A percentile compares a stretch with the other conserved stretches of the same genome.
These are phyloP conservation scores for Drosophila prolongata DNA, from an alignment of 2,888 invertebrate species.

Conservation along the genomic window DNA sequence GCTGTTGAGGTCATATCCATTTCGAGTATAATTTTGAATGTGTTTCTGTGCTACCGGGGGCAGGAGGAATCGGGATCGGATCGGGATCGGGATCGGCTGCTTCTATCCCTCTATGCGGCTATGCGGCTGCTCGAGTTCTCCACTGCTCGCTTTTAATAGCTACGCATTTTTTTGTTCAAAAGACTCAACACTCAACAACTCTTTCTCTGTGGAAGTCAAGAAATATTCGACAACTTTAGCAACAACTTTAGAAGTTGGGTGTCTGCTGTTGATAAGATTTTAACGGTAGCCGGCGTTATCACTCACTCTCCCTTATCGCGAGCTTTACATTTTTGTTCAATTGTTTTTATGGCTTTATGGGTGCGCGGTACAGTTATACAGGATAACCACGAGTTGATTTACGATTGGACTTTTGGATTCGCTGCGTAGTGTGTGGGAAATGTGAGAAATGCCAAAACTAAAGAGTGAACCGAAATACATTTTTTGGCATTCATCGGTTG, in stretches of 20 bases:
- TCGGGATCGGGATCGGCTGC: conserved; percentile 18
- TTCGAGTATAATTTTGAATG: conserved; percentile 84
- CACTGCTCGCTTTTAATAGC: conserved; percentile 1
- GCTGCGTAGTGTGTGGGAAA: conserved; percentile 4
- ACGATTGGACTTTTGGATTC: conserved; percentile 44
- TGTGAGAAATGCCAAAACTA: conserved; percentile 60
- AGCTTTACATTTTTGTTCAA: conserved; percentile 41
- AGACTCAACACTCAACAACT: conserved; percentile 7
- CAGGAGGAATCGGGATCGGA: conserved; percentile 55
- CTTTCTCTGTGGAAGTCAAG: conserved; percentile 55
- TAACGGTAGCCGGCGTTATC: conserved; percentile 69
- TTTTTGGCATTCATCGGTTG: conserved; percentile 23
- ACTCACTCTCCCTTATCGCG: conserved; percentile 60
- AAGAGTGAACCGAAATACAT: conserved; percentile 1
- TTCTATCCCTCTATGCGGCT: conserved; percentile 10
- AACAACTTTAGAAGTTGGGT: conserved; percentile 24
- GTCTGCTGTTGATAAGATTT: conserved; percentile 59
- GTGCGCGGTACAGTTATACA: conserved; percentile 34
- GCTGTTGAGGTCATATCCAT: conserved; percentile 85
- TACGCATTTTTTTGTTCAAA: conserved; percentile 25
- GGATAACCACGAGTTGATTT: conserved; percentile 53
- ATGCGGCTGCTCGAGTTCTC: too few species aligned
- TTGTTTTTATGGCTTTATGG: conserved; percentile 44
- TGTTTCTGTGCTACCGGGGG: conserved; percentile 73
- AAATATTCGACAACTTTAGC: conserved; percentile 51